Conservation (phyloP, 2,888 invertebrate genomes). For the Zonitis immaculata region DNA sequence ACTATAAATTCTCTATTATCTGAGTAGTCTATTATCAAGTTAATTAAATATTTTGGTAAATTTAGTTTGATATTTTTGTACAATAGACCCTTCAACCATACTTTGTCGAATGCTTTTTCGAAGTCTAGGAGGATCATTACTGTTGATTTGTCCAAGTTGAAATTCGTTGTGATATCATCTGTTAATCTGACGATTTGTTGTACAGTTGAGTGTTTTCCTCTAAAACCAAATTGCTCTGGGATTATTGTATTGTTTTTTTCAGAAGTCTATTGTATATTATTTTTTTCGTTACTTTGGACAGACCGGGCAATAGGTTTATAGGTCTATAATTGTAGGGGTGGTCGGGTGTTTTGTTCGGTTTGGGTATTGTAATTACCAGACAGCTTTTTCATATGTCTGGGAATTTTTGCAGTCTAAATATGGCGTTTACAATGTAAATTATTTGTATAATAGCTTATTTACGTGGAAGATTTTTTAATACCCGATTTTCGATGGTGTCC, state of each 20-base stretch:
- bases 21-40: too few relatives aligned
- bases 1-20: too few relatives aligned
- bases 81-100: conserved; percentile 34
- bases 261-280: conserved; percentile 1
- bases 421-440: background rate
- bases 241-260: background rate
- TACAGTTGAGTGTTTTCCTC: conserved; percentile 29
- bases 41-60: conserved; percentile 23
- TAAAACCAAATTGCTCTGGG: conserved; percentile 33
- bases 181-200: conserved; percentile 32
- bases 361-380: too few relatives aligned
- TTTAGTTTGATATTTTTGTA: conserved; percentile 30
- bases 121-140: conserved; percentile 34
- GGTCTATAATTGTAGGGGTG: too few relatives aligned
- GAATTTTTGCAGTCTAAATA: background rate
- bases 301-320: too few relatives aligned
- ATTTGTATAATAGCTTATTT: background rate
- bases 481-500: background rate
- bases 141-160: conserved; percentile 28
- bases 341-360: too few relatives aligned
- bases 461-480: background rate
- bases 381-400: background rate
- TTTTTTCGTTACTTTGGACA: conserved; percentile 5
- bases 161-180: conserved; percentile 26
- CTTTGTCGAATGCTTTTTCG: conserved; percentile 39